phyloP scores from a whole-genome alignment of 2,797 vertebrate species.

The Amphiprion clarkii region DNA sequence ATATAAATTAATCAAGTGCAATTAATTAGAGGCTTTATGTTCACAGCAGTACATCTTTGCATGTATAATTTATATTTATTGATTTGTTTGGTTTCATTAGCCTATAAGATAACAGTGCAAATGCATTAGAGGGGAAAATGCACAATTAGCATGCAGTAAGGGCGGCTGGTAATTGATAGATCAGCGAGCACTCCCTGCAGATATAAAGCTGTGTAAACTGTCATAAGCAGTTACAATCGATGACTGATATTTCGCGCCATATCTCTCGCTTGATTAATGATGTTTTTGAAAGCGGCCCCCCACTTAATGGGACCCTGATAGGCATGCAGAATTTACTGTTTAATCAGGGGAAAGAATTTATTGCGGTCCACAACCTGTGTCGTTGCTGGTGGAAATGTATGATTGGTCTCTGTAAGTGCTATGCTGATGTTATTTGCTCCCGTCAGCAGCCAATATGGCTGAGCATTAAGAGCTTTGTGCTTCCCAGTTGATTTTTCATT shows the following conservation, averaged over 20 bases:
- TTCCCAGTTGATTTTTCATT: slow-evolving; percentile 88
- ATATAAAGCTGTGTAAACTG: slow-evolving; percentile 99
- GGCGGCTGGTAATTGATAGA: slow-evolving; percentile 97
- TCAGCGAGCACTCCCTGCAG: slow-evolving; percentile 95
- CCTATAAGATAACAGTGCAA: slow-evolving; percentile 99
- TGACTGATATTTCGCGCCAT: slow-evolving; percentile 95
- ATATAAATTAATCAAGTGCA: slow-evolving; percentile 99
- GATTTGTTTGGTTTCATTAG: slow-evolving; percentile 99
- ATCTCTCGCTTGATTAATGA: slow-evolving; percentile 95
- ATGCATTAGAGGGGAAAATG: slow-evolving; percentile 99
- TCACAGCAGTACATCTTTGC: slow-evolving; percentile 99
- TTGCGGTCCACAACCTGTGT: slow-evolving; percentile 76
- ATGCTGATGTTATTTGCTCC: slow-evolving; percentile 87
- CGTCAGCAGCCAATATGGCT: slow-evolving; percentile 88
- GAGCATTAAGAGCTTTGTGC: slow-evolving; percentile 88
- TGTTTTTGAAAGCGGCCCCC: slow-evolving; percentile 92
- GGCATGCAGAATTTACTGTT: slow-evolving; percentile 98
- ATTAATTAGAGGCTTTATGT: slow-evolving; percentile 99
- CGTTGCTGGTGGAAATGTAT: slow-evolving; percentile 82
- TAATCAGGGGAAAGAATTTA: slow-evolving; percentile 96
- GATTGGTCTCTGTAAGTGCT: slow-evolving; percentile 87
- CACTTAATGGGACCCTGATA: slow-evolving; percentile 97
- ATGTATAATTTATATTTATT: slow-evolving; percentile 99
- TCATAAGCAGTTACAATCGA: slow-evolving; percentile 99
- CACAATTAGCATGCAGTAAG: slow-evolving; percentile 97